Base-by-base conservation (phyloP, 1,140 invertebrate species). In the Drosophila saltans region DNA sequence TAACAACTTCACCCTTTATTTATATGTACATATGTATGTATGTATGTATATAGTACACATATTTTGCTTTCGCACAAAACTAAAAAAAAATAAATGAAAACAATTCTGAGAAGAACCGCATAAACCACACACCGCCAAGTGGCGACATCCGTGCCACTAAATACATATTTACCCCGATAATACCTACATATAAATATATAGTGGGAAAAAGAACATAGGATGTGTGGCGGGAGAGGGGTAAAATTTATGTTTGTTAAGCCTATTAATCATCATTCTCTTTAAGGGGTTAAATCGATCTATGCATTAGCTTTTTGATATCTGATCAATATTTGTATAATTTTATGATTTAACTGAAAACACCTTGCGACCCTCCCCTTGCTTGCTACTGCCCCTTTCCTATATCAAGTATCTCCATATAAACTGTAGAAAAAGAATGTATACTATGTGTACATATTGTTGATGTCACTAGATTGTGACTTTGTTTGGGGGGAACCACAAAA, bases 121-220 rank as follows among this genome's bases (percentile, higher is more conserved):
- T 40, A 62, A 52, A 59, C 57, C 57, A 59, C 57, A 59, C 57
- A 59, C 57, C 21, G 36, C 57, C 57, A 59, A 59, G 57, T 39
- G 57, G 57, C 57, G 57, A 59, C 57, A 59, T 59, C 57, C 57
- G 57, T 11, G 57, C 33, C 57, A 39, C 33, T 39, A 40, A 59
- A 59, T 39, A 59, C 9, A 59, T 59, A 59, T 39, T 59, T 39
- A 59, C 57, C 57, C 56, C 56, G 56, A 36, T 36, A 36, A 26
- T 30, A n/a, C 52, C 26, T 16, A 59, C 10, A 59, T 11, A 55
- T 55, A 55, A 7, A 55, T 55, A 24, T 48, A 48, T 36, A 36
- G 3, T 36, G 33, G 33, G 9, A 24, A 59, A 21, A 59, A 40
- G 8, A 16, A 16, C 16, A 59, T 21, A 4, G 33, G 3, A 7